Evolutionary conservation across 2,113 vertebrate species (phyloP), one percentile per base, ranked within the genome.

Genomic region (Galemys pyrenaicus): DNA sequence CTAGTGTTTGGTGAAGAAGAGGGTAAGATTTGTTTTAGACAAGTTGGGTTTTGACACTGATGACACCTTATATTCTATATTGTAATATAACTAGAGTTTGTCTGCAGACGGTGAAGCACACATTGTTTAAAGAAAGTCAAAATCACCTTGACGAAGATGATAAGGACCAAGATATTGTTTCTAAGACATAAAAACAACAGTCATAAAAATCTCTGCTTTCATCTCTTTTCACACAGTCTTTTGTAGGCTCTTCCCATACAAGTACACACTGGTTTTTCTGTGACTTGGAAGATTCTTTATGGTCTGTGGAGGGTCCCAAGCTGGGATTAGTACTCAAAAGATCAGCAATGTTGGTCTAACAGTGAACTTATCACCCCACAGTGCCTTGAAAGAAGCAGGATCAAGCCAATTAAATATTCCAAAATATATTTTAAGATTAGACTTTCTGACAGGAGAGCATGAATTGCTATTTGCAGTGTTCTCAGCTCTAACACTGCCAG

Each of bases 1-100:
- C 28, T 28, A 44, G 16, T 3, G 20, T 74, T 92, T 46, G 54
- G 13, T 77, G 44, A 89, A 46, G 54, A 87, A 56, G 37, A 62
- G 22, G 24, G 44, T 44, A 94, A 86, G 60, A 60, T 91, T 83
- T 60, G n/a, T 65, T 89, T 71, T 56, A 44, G 51, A 74, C 6
- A 15, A 24, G 54, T 19, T 91, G 62, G 46, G 37, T 51, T 49
- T 77, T 56, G 75, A 94, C 78, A 80, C 7, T 70, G 77, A 81
- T 71, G 17, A 32, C 49, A 41, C 68, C 39, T 49, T 35, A 17
- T 58, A 32, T 71, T 58, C 32, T 60, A 51, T 39, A 75, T 58
- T 91, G 28, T 86, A 46, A 51, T 81, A 75, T 81, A 89, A 26
- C 74, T 67, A 93, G 41, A 15, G 26, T 80, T 58, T 94, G 88